Percentiles rank a stretch among this genome's conserved stretches.
These are phyloP conservation scores for Deilephila elpenor DNA, from an alignment of 2,888 invertebrate species.

Conservation along the genomic window DNA sequence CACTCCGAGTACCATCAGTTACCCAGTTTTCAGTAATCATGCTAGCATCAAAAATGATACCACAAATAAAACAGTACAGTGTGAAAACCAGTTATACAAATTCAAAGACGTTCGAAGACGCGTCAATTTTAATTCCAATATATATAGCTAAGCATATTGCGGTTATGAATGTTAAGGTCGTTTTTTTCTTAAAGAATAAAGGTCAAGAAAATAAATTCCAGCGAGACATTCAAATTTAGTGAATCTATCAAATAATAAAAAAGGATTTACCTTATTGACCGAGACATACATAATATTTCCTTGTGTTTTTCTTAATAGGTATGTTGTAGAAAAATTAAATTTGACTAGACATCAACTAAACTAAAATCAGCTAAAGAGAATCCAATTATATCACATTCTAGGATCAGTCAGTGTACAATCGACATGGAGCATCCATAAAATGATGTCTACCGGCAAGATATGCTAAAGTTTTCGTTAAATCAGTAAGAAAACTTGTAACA, in stretches of 20 bases:
- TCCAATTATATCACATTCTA: too few species aligned
- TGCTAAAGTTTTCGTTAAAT: too few species aligned
- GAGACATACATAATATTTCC: not conserved
- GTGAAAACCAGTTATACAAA: constrained; percentile 13
- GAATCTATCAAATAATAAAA: not conserved
- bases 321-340: too few species aligned
- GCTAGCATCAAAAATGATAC: too few species aligned
- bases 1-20: too few species aligned
- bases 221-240: not conserved
- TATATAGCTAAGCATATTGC: constrained; percentile 7
- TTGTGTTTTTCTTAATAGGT: not conserved
- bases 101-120: constrained; percentile 11
- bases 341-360: too few species aligned
- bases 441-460: too few species aligned
- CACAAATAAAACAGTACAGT: not conserved
- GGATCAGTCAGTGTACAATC: too few species aligned
- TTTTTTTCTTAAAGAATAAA: constrained; percentile 17
- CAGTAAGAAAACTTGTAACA: too few species aligned
- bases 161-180: constrained; percentile 22
- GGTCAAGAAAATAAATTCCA: constrained; percentile 7
- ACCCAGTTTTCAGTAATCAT: too few species aligned
- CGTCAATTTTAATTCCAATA: constrained; percentile 5
- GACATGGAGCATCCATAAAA: too few species aligned
- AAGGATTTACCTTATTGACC: not conserved
- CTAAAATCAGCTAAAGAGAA: too few species aligned